Percentiles rank a stretch among this genome's conserved stretches.
phyloP scores from a whole-genome alignment of 2,113 vertebrate species.

The Ahaetulla prasina region DNA sequence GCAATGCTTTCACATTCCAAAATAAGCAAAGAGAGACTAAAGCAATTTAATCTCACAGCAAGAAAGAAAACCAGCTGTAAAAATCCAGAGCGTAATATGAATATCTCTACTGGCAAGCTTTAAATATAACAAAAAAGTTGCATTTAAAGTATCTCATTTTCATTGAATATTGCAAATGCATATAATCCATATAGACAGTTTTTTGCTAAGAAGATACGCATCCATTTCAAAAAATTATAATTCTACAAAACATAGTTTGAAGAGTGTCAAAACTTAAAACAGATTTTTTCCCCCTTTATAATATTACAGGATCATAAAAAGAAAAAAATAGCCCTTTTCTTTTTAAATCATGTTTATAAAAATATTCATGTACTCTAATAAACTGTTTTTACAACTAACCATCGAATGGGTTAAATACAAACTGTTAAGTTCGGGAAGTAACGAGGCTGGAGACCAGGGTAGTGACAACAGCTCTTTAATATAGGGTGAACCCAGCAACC shows the following conservation, averaged over 20 bases:
- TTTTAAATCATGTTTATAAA: neutral
- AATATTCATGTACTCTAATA: neutral
- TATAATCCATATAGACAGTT: constrained; percentile 5
- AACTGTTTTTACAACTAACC: neutral
- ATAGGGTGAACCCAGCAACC: too few species aligned
- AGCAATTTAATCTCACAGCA: constrained; percentile 55
- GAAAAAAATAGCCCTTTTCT: neutral
- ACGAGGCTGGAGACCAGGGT: too few species aligned
- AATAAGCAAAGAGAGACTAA: constrained; percentile 43
- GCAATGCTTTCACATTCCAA: constrained; percentile 57
- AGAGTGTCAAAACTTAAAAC: neutral
- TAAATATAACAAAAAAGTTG: constrained; percentile 43
- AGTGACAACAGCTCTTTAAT: too few species aligned
- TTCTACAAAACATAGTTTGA: constrained; percentile 42
- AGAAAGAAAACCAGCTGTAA: constrained; percentile 52
- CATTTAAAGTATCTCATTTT: constrained; percentile 30
- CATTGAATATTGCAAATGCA: neutral
- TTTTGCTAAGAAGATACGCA: constrained; percentile 37
- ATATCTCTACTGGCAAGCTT: constrained; percentile 43
- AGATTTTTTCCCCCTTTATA: constrained; percentile 2
- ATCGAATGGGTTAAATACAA: neutral
- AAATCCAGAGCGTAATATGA: constrained; percentile 29
- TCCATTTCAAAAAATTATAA: constrained; percentile 31
- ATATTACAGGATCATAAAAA: neutral
- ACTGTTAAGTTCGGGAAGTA: too few species aligned